Evolutionary conservation across 2,797 vertebrate species (phyloP).

Genomic region (Varecia variegata): DNA sequence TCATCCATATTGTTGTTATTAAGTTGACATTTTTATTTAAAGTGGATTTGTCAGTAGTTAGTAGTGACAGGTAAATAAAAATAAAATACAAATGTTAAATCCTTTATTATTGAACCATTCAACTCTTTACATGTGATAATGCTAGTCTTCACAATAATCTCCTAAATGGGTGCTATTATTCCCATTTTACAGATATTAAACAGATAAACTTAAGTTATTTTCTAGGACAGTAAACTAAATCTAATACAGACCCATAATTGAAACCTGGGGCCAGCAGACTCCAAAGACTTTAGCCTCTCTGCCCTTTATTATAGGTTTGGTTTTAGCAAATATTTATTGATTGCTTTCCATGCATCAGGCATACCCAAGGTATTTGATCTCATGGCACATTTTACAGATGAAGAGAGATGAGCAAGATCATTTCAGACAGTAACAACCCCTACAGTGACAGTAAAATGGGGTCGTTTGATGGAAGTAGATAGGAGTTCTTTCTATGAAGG

Average conservation of each 20-base stretch:
- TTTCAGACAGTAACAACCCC: neutral
- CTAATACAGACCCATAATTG: slow-evolving; percentile 7
- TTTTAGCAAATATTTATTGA: neutral
- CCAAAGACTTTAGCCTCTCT: neutral
- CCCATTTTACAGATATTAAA: neutral
- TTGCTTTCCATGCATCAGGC: neutral
- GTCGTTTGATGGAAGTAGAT: neutral
- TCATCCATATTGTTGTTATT: slow-evolving; percentile 20
- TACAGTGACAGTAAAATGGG: neutral
- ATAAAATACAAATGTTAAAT: neutral
- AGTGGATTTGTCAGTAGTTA: neutral
- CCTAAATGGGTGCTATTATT: neutral
- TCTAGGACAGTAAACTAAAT: slow-evolving; percentile 13
- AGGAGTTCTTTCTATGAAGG: slow-evolving; percentile 21
- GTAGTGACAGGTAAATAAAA: slow-evolving; percentile 13
- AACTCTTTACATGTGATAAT: neutral
- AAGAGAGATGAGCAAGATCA: neutral
- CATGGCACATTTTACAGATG: neutral
- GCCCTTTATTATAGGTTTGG: neutral
- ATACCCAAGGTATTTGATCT: neutral
- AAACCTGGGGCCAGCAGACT: neutral
- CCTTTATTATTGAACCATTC: neutral
- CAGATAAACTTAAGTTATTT: slow-evolving; percentile 31
- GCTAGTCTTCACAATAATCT: slow-evolving; percentile 28
- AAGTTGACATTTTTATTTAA: slow-evolving; percentile 30